Conservation (phyloP, 1,140 invertebrate genomes). For the Dinoponera quadriceps region DNA sequence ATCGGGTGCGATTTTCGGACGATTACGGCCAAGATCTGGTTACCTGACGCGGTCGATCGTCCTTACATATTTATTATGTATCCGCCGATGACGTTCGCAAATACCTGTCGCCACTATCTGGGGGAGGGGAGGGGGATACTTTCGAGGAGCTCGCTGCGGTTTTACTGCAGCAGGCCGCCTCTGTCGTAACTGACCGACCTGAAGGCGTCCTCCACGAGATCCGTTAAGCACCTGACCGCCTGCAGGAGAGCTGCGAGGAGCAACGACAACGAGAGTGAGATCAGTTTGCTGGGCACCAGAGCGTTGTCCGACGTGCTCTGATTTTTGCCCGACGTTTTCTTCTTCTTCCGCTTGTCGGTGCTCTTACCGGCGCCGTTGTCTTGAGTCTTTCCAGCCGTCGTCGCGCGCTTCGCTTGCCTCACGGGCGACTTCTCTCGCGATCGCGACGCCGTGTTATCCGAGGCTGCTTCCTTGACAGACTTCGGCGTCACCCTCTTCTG, state of each 20-base stretch:
- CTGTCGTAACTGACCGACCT: conserved; percentile 77
- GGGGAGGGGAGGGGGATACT: too few relatives aligned
- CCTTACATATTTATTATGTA: conserved; percentile 7
- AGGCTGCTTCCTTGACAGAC: background rate
- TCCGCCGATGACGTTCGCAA: background rate
- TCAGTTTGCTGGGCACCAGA: conserved; percentile 82
- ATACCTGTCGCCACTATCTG: background rate
- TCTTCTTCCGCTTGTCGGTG: conserved; percentile 72
- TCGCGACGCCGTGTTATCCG: background rate
- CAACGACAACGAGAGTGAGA: conserved; percentile 84
- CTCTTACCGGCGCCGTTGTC: conserved; percentile 35
- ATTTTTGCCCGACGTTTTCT: conserved; percentile 66
- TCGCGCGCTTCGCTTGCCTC: conserved; percentile 18
- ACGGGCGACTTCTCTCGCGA: conserved; percentile 47
- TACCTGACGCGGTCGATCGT: background rate
- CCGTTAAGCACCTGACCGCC: conserved; percentile 83
- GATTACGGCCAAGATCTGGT: conserved; percentile 56
- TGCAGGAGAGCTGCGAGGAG: conserved; percentile 84
- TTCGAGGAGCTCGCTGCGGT: background rate
- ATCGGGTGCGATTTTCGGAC: conserved; percentile 59
- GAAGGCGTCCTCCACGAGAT: conserved; percentile 83
- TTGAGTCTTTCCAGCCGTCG: conserved; percentile 20
- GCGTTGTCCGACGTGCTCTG: conserved; percentile 71
- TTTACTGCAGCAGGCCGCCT: conserved; percentile 74
- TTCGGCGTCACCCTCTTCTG: conserved; percentile 23